These are phyloP conservation scores for Siniperca undulata DNA, from an alignment of 2,797 vertebrate species.

Conservation along the genomic window DNA sequence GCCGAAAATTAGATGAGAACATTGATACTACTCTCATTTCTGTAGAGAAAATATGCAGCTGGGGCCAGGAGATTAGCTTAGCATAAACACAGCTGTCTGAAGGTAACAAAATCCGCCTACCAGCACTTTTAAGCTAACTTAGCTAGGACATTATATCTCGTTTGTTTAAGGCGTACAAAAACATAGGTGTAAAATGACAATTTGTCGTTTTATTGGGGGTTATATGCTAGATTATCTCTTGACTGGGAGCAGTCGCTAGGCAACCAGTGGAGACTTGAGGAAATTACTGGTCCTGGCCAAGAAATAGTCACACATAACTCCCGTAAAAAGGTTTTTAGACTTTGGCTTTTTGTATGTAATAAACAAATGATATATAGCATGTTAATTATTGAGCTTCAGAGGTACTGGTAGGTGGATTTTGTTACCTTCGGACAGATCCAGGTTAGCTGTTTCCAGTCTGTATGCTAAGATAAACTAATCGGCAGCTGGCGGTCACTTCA, in stretches of 20 bases:
- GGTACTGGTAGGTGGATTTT: not conserved
- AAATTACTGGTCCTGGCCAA: not conserved
- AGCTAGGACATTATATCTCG: not conserved
- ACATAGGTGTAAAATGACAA: not conserved
- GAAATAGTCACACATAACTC: not conserved
- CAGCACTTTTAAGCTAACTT: not conserved
- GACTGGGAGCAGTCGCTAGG: slow-evolving; percentile 19
- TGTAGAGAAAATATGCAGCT: not conserved
- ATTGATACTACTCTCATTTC: not conserved
- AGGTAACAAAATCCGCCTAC: not conserved
- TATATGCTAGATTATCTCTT: slow-evolving; percentile 2
- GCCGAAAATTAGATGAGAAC: not conserved
- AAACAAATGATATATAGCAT: not conserved
- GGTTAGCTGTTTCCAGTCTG: not conserved
- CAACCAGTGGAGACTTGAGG: slow-evolving; percentile 13
- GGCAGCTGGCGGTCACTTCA: not conserved
- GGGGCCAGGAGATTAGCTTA: not conserved
- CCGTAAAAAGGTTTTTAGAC: not conserved
- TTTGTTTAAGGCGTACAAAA: slow-evolving; percentile 7
- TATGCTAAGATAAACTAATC: not conserved
- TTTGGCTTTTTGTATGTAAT: not conserved
- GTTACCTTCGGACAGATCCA: not conserved
- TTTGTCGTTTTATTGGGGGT: slow-evolving; percentile 1
- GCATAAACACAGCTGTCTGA: not conserved
- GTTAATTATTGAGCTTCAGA: not conserved